Percentiles rank a stretch among this genome's conserved stretches.
These are phyloP conservation scores for Hecatera dysodea DNA, from an alignment of 2,888 invertebrate genomes.

Conservation along the genomic window DNA sequence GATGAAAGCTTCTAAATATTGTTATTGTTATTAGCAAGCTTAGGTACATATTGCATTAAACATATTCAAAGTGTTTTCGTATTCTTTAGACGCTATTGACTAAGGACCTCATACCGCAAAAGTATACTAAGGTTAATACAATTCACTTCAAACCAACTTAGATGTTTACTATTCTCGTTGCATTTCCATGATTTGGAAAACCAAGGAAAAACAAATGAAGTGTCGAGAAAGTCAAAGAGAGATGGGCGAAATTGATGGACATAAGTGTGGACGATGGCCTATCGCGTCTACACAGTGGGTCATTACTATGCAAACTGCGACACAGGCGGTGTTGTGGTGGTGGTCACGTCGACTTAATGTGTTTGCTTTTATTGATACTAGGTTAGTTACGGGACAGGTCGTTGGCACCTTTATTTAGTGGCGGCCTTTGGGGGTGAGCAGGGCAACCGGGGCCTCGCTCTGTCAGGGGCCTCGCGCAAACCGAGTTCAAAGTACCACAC, in stretches of 20 bases:
- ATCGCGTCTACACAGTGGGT: slow-evolving; percentile 3
- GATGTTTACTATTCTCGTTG: background rate
- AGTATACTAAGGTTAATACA: background rate
- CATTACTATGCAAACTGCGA: slow-evolving; percentile 45
- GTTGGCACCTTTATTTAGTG: background rate
- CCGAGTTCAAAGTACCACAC: no score
- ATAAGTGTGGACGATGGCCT: slow-evolving; percentile 26
- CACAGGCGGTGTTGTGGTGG: slow-evolving; percentile 2
- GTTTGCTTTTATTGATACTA: slow-evolving; percentile 21
- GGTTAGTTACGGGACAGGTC: background rate
- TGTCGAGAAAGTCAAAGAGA: slow-evolving; percentile 45
- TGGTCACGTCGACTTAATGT: slow-evolving; percentile 36
- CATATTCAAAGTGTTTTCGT: background rate
- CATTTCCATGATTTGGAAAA: slow-evolving; percentile 31
- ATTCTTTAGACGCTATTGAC: background rate
- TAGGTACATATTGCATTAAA: background rate
- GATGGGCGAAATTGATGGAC: slow-evolving; percentile 44
- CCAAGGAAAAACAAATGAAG: slow-evolving; percentile 17
- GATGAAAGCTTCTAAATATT: background rate
- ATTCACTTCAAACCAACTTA: background rate
- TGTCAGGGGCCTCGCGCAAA: no score
- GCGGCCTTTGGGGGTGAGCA: no score
- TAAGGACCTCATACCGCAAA: background rate
- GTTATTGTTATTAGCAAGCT: background rate
- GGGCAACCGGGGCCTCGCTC: no score